These are phyloP conservation scores for Drosophila robusta DNA, from an alignment of 2,888 invertebrate species.

Conservation along the genomic window DNA sequence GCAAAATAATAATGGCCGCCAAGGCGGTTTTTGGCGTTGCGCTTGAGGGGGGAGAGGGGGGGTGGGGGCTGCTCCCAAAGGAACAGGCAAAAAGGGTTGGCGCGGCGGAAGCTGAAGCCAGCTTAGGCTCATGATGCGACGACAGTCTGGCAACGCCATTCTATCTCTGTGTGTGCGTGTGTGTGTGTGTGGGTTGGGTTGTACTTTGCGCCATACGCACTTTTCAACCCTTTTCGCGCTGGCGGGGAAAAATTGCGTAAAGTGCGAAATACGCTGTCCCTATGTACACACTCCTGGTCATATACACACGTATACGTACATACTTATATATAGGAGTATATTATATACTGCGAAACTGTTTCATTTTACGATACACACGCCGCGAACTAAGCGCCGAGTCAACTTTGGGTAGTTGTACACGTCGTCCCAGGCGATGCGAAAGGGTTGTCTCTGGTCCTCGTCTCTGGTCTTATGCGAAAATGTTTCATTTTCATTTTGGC, in stretches of 20 bases:
- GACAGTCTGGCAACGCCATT: constrained; percentile 70
- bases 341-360: constrained; percentile 70
- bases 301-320: constrained; percentile 18
- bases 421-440: constrained; percentile 45
- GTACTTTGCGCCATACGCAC: constrained; percentile 65
- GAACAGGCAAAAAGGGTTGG: constrained; percentile 45
- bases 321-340: constrained; percentile 40
- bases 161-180: constrained; percentile 20
- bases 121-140: constrained; percentile 48
- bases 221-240: constrained; percentile 76
- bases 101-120: constrained; percentile 34
- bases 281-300: constrained; percentile 36
- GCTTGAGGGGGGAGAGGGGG: background rate
- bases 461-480: constrained; percentile 27
- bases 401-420: constrained; percentile 38
- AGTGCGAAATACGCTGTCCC: constrained; percentile 65
- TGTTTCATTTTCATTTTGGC: constrained; percentile 68
- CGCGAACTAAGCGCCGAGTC: constrained; percentile 6
- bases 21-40: constrained; percentile 29
- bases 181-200: constrained; percentile 46
- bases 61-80: constrained; percentile 6
- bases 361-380: constrained; percentile 56
- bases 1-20: constrained; percentile 76
- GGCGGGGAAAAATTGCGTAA: constrained; percentile 79
- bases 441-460: constrained; percentile 58